These are phyloP conservation scores for Urocolius indicus DNA, from an alignment of 2,113 vertebrate species.

Conservation along the genomic window DNA sequence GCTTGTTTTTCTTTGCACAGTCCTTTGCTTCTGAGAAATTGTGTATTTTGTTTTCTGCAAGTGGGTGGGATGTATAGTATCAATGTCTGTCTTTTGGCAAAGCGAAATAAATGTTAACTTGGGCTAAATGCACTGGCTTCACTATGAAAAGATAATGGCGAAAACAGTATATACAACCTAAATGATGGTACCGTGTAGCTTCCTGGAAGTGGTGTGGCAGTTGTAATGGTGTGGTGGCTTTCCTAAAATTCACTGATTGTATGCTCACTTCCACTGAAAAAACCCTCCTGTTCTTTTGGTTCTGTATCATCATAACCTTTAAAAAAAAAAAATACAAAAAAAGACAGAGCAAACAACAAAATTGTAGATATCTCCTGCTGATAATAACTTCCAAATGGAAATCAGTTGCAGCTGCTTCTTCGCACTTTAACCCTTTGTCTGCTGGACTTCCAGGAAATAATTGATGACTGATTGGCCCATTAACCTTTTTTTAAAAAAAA, in stretches of 20 bases:
- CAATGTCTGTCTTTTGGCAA: not conserved
- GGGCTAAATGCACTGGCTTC: not conserved
- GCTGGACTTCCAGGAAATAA: slow-evolving; percentile 74
- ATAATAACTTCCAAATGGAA: slow-evolving; percentile 79
- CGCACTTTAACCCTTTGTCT: slow-evolving; percentile 77
- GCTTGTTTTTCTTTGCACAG: not conserved
- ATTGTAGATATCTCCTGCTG: slow-evolving; percentile 55
- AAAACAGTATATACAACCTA: not conserved
- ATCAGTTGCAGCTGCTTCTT: slow-evolving; percentile 44
- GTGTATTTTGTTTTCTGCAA: not conserved
- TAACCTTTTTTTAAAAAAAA: slow-evolving; percentile 82
- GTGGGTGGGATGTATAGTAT: not conserved
- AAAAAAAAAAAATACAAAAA: not conserved
- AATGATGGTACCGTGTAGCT: rapidly evolving
- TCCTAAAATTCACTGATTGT: not conserved
- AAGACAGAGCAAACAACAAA: not conserved
- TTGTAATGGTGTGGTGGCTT: not conserved
- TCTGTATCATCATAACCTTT: not conserved
- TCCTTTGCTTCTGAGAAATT: not conserved
- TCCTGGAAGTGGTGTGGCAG: not conserved
- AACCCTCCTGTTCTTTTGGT: not conserved
- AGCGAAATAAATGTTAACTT: not conserved
- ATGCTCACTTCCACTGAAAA: not conserved
- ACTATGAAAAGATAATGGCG: not conserved
- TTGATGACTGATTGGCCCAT: slow-evolving; percentile 89